Evolutionary conservation across 2,888 invertebrate genomes (phyloP), one percentile per base, ranked within the genome.

Genomic region (Ischnus inquisitorius): DNA sequence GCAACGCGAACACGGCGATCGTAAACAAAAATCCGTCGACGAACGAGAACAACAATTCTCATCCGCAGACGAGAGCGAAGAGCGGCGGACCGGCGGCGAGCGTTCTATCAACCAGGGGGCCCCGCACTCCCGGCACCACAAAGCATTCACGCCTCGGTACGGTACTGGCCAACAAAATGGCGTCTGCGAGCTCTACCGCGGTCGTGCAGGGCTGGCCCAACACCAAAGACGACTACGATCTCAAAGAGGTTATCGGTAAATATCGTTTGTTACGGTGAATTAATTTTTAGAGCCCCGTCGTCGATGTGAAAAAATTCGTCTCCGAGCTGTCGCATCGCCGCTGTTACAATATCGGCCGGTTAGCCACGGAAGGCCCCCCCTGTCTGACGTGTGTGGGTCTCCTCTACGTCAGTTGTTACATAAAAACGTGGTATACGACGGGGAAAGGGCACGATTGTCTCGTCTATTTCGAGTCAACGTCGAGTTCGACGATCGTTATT

Each of bases 171-270:
- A 94, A 94, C 93, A 95, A 95, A 94, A 95, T 95, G 95, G 95
- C 95, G 94, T 94, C 94, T 87, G 94, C 94, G 91, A 94, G 94
- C 91, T 94, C 94, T 88, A 94, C 94, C 91, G 92, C 94, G 92
- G 90, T 92, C 87, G 91, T 91, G 86, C 93, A 93, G 89, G 94
- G 94, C 93, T 98, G 98, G 98, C 97, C 98, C 87, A 98, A 98
- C 94, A 96, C 96, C 92, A 97, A 97, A 94, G 97, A 98, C 92
- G 97, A 98, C 94, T 99, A 99, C 94, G 98, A 98, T 94, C 94
- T 99, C 90, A 96, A 97, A 89, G 98, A 98, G 94, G 97, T 98
- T 91, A 98, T 99, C 92, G 98, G 98, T 97, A 94, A 95, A 96
- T 95, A 92, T 89, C 65, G 72, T 22, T 57, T 25, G 4, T 68